Evolutionary conservation across 2,113 vertebrate genomes (phyloP), one percentile per base, ranked within the genome.

Genomic region (Sapayoa aenigma): DNA sequence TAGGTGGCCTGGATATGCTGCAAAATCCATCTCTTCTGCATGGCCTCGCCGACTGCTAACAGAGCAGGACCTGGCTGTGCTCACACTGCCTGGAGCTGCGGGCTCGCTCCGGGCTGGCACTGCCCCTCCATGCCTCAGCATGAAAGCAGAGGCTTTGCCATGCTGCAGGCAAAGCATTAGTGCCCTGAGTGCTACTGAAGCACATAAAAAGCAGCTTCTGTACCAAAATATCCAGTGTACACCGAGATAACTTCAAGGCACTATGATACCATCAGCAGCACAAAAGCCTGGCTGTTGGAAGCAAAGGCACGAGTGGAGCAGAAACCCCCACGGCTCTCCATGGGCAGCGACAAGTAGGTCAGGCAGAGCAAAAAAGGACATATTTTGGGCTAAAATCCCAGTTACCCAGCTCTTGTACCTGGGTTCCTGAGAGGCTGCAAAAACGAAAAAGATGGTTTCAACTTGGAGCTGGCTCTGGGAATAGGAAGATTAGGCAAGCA

Each of bases 1-100:
- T 52, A 78, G 69, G 91, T 92, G 90, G 92, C 94, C 91, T 96
- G 97, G 93, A 95, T 81, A 56, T 1, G 24, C 58, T 65, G 89
- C 87, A 87, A 56, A 89, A 59, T 33, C 75, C 55, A 53, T 86
- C 89, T 60, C 81, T 88, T 71, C 66, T 10, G 42, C 60, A 12
- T 3, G 30, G 83, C 59, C 59, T 60, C 5, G 0, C 62, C 1
- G 25, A 4, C 5, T 46, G 76, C 66, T 24, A 21, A 37, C 41
- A 35, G 89, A 80, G 76, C 81, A 24, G 78, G 78, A 65, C 39
- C 53, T 6, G 49, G 52, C 55, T 47, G 66, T 8, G 41, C 74
- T 69, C 46, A 3, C 39, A 13, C 39, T 0, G 6, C 90, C 75
- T 1, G 0, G 27, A 58, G 80, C 58, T 0, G 0, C 0, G 5